Evolutionary conservation across 2,113 vertebrate genomes (phyloP), one percentile per base, ranked within the genome.

Genomic region (Petromus typicus): DNA sequence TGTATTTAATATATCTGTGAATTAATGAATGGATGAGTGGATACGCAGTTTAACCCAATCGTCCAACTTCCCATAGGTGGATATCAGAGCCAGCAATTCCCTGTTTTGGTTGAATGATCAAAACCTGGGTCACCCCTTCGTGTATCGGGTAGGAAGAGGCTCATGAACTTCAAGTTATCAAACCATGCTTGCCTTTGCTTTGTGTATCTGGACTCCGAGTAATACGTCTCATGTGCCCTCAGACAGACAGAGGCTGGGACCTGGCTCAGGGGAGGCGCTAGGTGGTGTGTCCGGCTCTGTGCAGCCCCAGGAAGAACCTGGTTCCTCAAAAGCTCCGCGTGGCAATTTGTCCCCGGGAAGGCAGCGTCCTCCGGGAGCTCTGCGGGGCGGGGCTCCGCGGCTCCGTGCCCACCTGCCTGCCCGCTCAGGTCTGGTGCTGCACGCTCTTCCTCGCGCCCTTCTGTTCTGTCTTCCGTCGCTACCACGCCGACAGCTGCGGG

Each of bases 401-500:
- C 45, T 95, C 71, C 79, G 98, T 96, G 97, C 87, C 81, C 95
- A 92, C 96, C 97, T 98, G 98, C 98, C 98, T 98, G 97, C 98
- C 97, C 98, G 89, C 90, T 59, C 82, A 51, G 96, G 97, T 91
- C 96, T 92, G 93, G 91, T 98, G 97, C 96, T 56, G 97, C 97
- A 97, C 97, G 94, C 98, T 98, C 98, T 97, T 95, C 97, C 97
- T 89, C n/a, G n/a, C n/a, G 95, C 97, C 98, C 98, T 98, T 98
- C 98, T 98, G 98, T 98, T 98, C 98, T 71, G 67, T 92, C 97
- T 98, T 98, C 97, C 97, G 93, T 95, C 94, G 97, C 98, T 96
- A 97, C 96, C 97, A 82, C 71, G 89, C 97, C 76, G 97, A 99
- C 98, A 99, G 98, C 98, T 99, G 98, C 98, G 96, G 97, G 96